Percentiles rank a stretch among this genome's conserved stretches.
Evolutionary conservation across 2,113 vertebrate species (phyloP).

Genomic region (Leucosticte australis): DNA sequence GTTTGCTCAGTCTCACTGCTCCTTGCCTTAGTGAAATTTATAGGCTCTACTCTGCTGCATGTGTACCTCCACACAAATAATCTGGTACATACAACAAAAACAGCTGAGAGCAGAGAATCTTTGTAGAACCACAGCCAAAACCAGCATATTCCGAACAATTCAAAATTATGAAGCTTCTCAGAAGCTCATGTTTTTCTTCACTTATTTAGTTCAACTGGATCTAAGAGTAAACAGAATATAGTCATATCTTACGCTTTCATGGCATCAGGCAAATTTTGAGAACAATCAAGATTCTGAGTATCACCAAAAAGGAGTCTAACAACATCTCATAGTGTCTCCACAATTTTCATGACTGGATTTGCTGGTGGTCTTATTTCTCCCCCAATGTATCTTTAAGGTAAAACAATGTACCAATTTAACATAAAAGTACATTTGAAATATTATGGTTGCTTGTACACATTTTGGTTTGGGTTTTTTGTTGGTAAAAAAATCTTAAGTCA

Average conservation of each 20-base stretch:
- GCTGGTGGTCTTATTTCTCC: neutral
- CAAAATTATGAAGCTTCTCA: neutral
- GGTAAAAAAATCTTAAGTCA: neutral
- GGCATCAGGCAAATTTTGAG: neutral
- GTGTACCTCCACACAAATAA: neutral
- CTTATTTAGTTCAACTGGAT: neutral
- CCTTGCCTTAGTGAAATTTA: neutral
- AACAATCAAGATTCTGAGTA: neutral
- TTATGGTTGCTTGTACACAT: neutral
- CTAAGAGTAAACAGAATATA: neutral
- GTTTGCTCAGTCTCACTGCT: neutral
- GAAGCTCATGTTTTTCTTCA: neutral
- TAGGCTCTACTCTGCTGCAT: neutral
- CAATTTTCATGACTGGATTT: neutral
- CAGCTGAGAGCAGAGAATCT: neutral
- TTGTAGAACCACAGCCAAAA: neutral
- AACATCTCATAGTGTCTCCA: neutral
- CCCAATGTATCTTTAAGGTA: neutral
- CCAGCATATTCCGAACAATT: neutral
- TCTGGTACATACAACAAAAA: neutral
- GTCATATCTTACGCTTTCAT: neutral
- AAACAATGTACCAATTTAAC: neutral
- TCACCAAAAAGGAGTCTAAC: neutral
- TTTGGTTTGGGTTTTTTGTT: accelerated
- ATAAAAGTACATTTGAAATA: neutral